These are phyloP conservation scores for Parelbella ahira DNA, from an alignment of 2,888 invertebrate species.

Conservation along the genomic window DNA sequence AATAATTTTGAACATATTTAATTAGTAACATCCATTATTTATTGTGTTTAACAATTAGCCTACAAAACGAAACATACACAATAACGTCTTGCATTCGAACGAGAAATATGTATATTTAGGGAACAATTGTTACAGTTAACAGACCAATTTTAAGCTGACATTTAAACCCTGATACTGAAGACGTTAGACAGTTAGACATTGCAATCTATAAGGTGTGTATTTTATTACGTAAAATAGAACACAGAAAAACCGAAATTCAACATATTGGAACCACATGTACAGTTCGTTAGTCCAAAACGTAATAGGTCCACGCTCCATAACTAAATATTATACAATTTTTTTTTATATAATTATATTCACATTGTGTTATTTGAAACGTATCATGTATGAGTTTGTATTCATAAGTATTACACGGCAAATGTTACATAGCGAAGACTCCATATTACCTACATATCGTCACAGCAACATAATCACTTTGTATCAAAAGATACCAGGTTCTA, in stretches of 20 bases:
- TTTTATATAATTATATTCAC: not conserved
- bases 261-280: conserved; percentile 33
- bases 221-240: conserved; percentile 16
- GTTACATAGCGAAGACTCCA: conserved; percentile 25
- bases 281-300: conserved; percentile 35
- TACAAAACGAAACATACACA: conserved; percentile 55
- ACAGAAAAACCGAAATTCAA: conserved; percentile 29
- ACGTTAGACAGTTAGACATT: conserved; percentile 8
- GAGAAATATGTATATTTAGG: conserved; percentile 35
- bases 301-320: conserved; percentile 8
- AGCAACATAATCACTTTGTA: conserved; percentile 75
- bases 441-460: conserved; percentile 56
- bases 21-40: conserved; percentile 73
- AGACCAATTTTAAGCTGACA: too few species aligned
- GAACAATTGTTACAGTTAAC: too few species aligned
- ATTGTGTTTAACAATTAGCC: conserved; percentile 64
- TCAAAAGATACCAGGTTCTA: conserved; percentile 52
- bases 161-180: conserved; percentile 26
- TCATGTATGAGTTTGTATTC: too few species aligned
- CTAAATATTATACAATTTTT: conserved; percentile 2
- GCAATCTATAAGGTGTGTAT: conserved; percentile 20
- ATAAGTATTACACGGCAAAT: conserved; percentile 25
- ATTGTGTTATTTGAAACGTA: not conserved
- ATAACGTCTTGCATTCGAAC: conserved; percentile 42
- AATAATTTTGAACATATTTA: conserved; percentile 66